Evolutionary conservation across 1,140 invertebrate genomes (phyloP), one percentile per base, ranked within the genome.

Genomic region (Bombus affinis): DNA sequence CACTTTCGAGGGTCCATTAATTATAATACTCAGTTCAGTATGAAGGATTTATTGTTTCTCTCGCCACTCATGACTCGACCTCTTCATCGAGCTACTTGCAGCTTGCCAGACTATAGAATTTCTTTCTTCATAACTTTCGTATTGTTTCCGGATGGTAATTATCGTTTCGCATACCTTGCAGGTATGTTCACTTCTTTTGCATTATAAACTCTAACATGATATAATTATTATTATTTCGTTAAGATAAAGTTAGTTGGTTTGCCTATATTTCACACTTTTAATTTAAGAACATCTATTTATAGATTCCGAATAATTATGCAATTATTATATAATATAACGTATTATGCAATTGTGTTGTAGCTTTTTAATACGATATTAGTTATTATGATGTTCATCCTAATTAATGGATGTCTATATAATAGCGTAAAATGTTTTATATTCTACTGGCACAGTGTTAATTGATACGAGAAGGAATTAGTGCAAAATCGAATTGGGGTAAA

Each of bases 21-120:
- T 72, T 72, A 72, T 72, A 39, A 44, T 39, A n/a, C 70, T 42
- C 13, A 39, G 25, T 71, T 25, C 68, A 25, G 37, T 72, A 42
- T 72, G 70, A 72, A 72, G 70, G 70, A 72, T 72, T 72, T 42
- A 72, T 72, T 42, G 37, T 72, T 72, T 28, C 37, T n/a, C 39
- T 13, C 12, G 28, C 28, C 70, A 72, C 28, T 72, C 39, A 18
- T 42, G 37, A n/a, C n/a, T 72, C 37, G 18, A 44, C 39, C 39
- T 44, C 37, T 72, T 72, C 39, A 72, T 42, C 39, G 68, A 25
- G 10, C 28, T 28, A 72, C 70, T 72, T 18, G 70, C 70, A 42
- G 35, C 22, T 72, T 39, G 28, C 9, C 13, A 39, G 70, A 44
- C 28, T 42, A 44, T 42, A 44, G 39, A 72, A 72, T 72, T n/a